Evolutionary conservation across 2,888 invertebrate genomes (phyloP).

Genomic region (Eumerus sabulonum): DNA sequence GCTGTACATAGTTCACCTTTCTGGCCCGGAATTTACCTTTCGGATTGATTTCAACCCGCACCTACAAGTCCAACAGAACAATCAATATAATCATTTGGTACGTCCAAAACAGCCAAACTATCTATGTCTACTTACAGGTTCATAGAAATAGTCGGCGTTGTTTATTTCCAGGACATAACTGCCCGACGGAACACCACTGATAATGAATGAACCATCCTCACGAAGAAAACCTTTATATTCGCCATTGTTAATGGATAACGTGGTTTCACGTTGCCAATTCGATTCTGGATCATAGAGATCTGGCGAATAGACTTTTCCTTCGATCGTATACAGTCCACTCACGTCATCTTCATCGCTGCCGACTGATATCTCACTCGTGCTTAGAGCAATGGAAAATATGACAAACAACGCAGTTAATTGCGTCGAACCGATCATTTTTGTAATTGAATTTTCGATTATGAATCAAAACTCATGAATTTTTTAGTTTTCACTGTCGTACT

Average conservation of each 20-base stretch:
- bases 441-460: constrained; percentile 11
- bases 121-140: too few relatives aligned
- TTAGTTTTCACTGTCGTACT: constrained; percentile 39
- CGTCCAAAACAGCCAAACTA: not conserved
- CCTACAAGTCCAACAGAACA: constrained; percentile 59
- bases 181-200: constrained; percentile 93
- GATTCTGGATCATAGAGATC: constrained; percentile 81
- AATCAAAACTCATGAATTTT: constrained; percentile 46
- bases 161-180: constrained; percentile 96
- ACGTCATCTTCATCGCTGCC: constrained; percentile 77
- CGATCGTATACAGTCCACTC: constrained; percentile 85
- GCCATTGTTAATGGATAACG: constrained; percentile 92
- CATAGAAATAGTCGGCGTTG: constrained; percentile 94
- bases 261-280: constrained; percentile 88
- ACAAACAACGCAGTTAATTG: constrained; percentile 51
- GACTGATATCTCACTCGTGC: constrained; percentile 71
- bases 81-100: not conserved
- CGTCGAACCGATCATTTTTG: constrained; percentile 41
- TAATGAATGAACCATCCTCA: constrained; percentile 93
- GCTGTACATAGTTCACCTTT: constrained; percentile 96
- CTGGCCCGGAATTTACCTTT: constrained; percentile 98
- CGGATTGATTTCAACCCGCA: constrained; percentile 96
- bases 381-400: constrained; percentile 45
- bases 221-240: constrained; percentile 92
- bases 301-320: constrained; percentile 89